Percentiles rank a stretch among this genome's conserved stretches.
These are phyloP conservation scores for Cathartes aura DNA, from an alignment of 2,113 vertebrate genomes.

Conservation along the genomic window DNA sequence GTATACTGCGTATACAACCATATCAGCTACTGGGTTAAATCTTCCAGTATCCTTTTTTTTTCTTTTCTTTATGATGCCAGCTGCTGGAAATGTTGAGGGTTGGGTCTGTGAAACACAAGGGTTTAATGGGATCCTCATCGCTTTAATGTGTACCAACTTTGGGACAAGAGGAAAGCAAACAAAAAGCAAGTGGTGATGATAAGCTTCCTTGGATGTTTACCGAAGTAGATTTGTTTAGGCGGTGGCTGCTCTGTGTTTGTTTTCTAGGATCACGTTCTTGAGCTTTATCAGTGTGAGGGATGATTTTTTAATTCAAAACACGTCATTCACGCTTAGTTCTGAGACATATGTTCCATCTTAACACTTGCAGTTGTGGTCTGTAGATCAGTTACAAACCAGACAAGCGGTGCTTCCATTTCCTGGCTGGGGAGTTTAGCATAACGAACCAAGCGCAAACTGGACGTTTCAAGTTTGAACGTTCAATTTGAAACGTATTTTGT, in stretches of 20 bases:
- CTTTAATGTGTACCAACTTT: not conserved
- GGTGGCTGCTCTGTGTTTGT: not conserved
- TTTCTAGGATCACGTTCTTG: not conserved
- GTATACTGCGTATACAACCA: accelerated
- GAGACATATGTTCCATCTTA: not conserved
- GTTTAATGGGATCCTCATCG: not conserved
- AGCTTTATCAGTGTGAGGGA: not conserved
- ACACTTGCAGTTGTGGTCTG: not conserved
- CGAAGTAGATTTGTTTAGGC: not conserved
- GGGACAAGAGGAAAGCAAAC: not conserved
- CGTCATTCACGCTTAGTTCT: not conserved
- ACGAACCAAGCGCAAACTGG: not conserved
- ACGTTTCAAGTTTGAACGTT: not conserved
- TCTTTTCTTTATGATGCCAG: not conserved
- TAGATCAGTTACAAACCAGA: not conserved
- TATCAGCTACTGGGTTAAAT: not conserved
- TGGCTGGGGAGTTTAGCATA: not conserved
- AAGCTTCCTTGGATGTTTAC: not conserved
- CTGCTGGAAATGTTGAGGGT: not conserved
- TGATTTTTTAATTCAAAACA: not conserved
- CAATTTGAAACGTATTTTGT: accelerated
- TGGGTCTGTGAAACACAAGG: not conserved
- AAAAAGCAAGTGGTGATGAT: not conserved
- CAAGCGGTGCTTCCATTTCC: not conserved
- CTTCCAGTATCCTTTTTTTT: not conserved